phyloP scores from a whole-genome alignment of 2,113 vertebrate species.

The Leiothrix lutea region DNA sequence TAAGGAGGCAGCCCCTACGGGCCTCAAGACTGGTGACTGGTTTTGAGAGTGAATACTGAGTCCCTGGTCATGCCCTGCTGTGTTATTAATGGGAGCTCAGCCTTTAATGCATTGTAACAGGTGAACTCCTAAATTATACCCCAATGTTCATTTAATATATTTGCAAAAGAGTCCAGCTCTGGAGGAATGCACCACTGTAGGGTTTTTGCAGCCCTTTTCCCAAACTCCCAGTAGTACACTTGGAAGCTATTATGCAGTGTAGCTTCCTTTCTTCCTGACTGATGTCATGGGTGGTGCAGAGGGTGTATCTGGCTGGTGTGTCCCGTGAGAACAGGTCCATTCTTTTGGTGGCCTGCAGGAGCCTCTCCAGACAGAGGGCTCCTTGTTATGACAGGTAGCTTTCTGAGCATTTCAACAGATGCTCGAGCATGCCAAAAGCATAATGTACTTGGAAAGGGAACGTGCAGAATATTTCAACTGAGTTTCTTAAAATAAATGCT shows the following conservation, averaged over 20 bases:
- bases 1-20: neutral
- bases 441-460: neutral
- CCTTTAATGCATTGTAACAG: neutral
- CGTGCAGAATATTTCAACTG: neutral
- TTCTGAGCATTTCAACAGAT: slow-evolving; percentile 46
- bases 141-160: accelerated
- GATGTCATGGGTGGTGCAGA: neutral
- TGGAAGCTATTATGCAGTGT: neutral
- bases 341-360: neutral
- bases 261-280: neutral
- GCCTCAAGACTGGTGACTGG: neutral
- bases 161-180: neutral
- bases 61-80: neutral
- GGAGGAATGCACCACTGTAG: neutral
- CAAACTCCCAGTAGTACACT: neutral
- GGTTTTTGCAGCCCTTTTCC: neutral
- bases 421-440: neutral
- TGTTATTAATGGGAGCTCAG: neutral
- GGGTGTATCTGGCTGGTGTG: neutral
- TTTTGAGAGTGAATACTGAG: neutral
- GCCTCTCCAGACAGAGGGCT: neutral
- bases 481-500: slow-evolving; percentile 21
- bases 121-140: neutral
- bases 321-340: neutral
- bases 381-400: slow-evolving; percentile 42